Evolutionary conservation across 1,140 invertebrate species (phyloP).

Genomic region (Tetramorium alpestre): DNA sequence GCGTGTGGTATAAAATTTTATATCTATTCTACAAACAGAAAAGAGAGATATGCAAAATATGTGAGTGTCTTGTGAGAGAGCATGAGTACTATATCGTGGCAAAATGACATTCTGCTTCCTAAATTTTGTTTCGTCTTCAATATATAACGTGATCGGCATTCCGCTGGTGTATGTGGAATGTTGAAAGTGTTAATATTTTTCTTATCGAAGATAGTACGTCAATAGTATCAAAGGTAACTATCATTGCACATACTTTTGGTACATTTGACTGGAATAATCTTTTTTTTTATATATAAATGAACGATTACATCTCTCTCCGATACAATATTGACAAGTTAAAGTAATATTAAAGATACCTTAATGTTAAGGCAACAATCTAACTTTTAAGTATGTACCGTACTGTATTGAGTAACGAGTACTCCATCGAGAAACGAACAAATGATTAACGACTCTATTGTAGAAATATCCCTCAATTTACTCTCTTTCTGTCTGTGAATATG

Average conservation of each 20-base stretch:
- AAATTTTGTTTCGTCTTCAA: conserved; percentile 71
- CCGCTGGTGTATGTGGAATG: conserved; percentile 48
- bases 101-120: conserved; percentile 65
- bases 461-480: conserved; percentile 63
- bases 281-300: conserved; percentile 58
- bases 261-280: conserved; percentile 50
- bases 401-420: conserved; percentile 51
- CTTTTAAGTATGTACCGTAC: conserved; percentile 62
- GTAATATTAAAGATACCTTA: conserved; percentile 68
- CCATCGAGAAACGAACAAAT: conserved; percentile 63
- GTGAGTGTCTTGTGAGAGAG: conserved; percentile 61
- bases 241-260: conserved; percentile 45
- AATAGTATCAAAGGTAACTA: conserved; percentile 51
- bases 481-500: conserved; percentile 72
- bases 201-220: conserved; percentile 57
- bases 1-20: conserved; percentile 73
- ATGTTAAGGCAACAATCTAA: conserved; percentile 70
- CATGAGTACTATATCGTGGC: conserved; percentile 6
- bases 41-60: conserved; percentile 47
- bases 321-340: conserved; percentile 55
- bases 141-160: conserved; percentile 55
- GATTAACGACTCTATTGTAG: conserved; percentile 51
- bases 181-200: conserved; percentile 71
- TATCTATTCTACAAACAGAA: conserved; percentile 71
- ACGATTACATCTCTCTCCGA: conserved; percentile 35